Base-by-base conservation (phyloP, 2,888 invertebrate genomes). In the Heliconius erato region DNA sequence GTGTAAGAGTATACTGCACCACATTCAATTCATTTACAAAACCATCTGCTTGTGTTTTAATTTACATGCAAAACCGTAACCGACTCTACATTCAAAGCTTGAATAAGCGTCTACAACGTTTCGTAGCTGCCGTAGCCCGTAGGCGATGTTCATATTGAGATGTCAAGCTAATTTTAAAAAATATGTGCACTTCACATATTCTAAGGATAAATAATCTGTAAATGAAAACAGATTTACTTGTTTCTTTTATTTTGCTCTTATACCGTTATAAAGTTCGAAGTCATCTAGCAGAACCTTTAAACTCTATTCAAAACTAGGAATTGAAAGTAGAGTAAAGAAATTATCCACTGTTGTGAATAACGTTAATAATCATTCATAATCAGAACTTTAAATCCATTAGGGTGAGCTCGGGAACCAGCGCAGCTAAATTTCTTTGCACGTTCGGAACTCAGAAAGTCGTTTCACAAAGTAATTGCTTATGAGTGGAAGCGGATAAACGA, bases 381-480 rank as follows among this genome's bases (percentile, higher is more conserved):
- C 40, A 78, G 40, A 78, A 78, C 44, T 78, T 78, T 78, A 67
- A 78, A 77, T 40, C 63, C 77, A 77, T 77, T 35, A 63, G 59
- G 63, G 76, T 63, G 44, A 44, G 76, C 90, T 90, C 91, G 90
- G 89, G 93, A 94, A 94, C 92, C 91, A 91, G 89, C 89, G 89
- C 89, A 40, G 11, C 40, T 40, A 40, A 40, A 40, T 40, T 40
- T 40, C 40, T 40, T 40, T 40, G 40, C 92, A 91, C 92, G 92
- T 92, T 91, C 90, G 89, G 90, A 90, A 92, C 91, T 92, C 90
- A 88, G 90, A 92, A 94, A 94, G 93, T 93, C 94, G 92, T 94
- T 94, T 91, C 90, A 89, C 90, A 92, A 93, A 95, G 93, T 95
- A 95, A 95, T 95, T 94, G 95, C 95, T 95, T 95, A 95, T 95